Conservation (phyloP, 2,888 invertebrate genomes). For the Dynastes tityus region DNA sequence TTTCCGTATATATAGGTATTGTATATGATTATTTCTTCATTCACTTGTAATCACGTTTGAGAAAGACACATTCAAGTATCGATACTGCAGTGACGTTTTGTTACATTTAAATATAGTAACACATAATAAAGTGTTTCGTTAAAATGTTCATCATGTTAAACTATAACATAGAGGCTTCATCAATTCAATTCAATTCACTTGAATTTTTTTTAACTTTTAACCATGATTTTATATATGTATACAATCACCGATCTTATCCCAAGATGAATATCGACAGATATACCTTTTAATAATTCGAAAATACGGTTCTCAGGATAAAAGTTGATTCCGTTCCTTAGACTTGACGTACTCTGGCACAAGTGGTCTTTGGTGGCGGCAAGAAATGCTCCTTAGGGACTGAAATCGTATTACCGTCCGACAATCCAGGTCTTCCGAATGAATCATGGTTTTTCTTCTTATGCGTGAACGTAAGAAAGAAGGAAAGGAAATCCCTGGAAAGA, state of each 20-base stretch:
- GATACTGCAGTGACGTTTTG: no score
- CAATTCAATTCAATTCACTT: no score
- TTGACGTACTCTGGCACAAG: not conserved
- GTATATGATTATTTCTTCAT: no score
- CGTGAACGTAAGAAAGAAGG: not conserved
- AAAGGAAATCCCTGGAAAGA: not conserved
- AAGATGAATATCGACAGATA: not conserved
- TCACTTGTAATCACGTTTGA: no score
- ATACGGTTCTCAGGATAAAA: not conserved
- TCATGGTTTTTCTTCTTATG: not conserved
- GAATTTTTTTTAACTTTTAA: no score
- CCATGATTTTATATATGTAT: not conserved
- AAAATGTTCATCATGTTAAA: no score
- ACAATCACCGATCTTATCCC: not conserved
- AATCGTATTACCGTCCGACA: not conserved
- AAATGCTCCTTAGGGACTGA: constrained; percentile 1
- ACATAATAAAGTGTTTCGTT: no score
- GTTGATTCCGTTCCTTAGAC: not conserved
- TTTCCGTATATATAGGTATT: no score
- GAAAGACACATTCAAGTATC: no score
- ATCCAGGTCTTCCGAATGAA: not conserved
- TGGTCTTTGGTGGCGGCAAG: not conserved
- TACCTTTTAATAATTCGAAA: constrained; percentile 13
- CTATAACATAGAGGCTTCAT: no score
- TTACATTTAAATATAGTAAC: no score